These are phyloP conservation scores for Aphis craccivora DNA, from an alignment of 1,140 invertebrate species.

Conservation along the genomic window DNA sequence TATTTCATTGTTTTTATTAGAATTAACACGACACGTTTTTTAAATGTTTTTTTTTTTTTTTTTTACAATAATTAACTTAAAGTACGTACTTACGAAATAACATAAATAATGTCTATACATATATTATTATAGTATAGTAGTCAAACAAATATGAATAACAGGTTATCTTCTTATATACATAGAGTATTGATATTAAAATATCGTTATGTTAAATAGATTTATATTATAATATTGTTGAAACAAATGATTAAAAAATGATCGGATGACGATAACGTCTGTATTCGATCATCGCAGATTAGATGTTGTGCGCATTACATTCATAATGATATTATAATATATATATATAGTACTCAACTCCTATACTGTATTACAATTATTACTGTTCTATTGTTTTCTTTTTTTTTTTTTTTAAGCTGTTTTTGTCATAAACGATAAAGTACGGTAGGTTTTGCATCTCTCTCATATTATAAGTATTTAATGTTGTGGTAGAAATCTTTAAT, in stretches of 20 bases:
- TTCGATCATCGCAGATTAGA: background rate
- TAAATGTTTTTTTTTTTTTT: background rate
- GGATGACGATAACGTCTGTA: background rate
- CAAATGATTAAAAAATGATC: background rate
- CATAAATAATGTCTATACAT: background rate
- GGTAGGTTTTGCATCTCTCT: background rate
- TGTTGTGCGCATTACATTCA: background rate
- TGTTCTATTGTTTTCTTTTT: background rate
- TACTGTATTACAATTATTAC: background rate
- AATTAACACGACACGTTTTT: background rate
- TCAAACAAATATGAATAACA: background rate
- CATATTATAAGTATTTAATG: background rate
- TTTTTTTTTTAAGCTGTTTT: background rate
- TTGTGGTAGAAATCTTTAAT: too few species aligned
- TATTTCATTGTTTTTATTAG: background rate
- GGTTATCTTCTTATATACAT: background rate
- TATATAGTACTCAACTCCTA: background rate
- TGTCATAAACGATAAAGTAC: background rate
- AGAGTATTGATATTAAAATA: background rate
- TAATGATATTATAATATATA: background rate
- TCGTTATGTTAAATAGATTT: background rate
- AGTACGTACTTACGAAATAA: background rate
- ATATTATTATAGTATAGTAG: constrained; percentile 9
- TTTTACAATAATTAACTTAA: constrained; percentile 19
- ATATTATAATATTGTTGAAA: background rate